Percentiles rank a stretch among this genome's conserved stretches.
phyloP scores from a whole-genome alignment of 1,140 invertebrate genomes.

The Platyura marginata region DNA sequence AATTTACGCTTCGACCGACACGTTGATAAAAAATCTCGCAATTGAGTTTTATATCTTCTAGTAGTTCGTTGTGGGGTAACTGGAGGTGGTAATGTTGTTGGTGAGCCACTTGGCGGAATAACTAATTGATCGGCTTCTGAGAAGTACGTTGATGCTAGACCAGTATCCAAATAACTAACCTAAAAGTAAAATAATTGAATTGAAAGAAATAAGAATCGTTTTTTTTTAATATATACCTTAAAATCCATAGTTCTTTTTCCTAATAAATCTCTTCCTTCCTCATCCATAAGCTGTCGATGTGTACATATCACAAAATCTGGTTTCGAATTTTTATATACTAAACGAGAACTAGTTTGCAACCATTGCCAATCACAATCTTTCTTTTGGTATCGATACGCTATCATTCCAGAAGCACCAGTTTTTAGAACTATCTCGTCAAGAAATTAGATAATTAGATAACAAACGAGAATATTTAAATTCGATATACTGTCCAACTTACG shows the following conservation, averaged over 20 bases:
- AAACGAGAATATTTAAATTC: not conserved
- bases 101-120: slow-evolving; percentile 28
- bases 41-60: slow-evolving; percentile 78
- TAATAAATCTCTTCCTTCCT: slow-evolving; percentile 89
- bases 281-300: slow-evolving; percentile 94
- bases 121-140: slow-evolving; percentile 70
- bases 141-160: slow-evolving; percentile 75
- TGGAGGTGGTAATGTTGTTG: slow-evolving; percentile 28
- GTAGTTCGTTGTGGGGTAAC: slow-evolving; percentile 57
- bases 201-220: not conserved
- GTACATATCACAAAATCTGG: slow-evolving; percentile 97
- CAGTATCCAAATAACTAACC: slow-evolving; percentile 77
- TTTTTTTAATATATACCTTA: slow-evolving; percentile 42
- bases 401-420: slow-evolving; percentile 94
- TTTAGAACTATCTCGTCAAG: slow-evolving; percentile 67
- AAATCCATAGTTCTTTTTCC: slow-evolving; percentile 97
- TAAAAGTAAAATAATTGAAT: not conserved
- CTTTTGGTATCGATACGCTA: slow-evolving; percentile 89
- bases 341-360: slow-evolving; percentile 90
- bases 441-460: not conserved
- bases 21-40: slow-evolving; percentile 79
- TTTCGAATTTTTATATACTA: slow-evolving; percentile 98
- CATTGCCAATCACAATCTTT: slow-evolving; percentile 93
- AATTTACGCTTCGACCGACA: slow-evolving; percentile 79
- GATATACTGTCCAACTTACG: slow-evolving; percentile 47